A percentile compares a stretch with the other conserved stretches of the same genome.
phyloP scores from a whole-genome alignment of 2,888 invertebrate species.

The Andrena haemorrhoa region DNA sequence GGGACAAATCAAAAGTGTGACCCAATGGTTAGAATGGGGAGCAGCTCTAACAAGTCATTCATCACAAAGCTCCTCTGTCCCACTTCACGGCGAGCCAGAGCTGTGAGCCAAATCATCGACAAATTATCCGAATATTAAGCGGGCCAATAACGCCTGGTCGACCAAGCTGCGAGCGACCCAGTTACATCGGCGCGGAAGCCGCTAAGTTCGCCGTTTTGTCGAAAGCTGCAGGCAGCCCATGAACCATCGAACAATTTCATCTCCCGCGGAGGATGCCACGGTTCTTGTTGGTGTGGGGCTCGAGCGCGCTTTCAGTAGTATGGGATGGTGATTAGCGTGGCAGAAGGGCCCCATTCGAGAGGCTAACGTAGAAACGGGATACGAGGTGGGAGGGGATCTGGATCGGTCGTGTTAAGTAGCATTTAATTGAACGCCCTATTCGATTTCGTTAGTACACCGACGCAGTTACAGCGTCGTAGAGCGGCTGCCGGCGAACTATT shows the following conservation, averaged over 20 bases:
- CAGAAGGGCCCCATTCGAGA: conserved; percentile 50
- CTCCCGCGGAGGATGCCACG: conserved; percentile 61
- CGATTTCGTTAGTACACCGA: conserved; percentile 79
- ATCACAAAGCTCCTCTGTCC: not conserved
- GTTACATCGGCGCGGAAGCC: conserved; percentile 43
- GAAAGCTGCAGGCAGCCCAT: conserved; percentile 44
- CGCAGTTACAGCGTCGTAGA: conserved; percentile 74
- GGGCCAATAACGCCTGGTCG: conserved; percentile 43
- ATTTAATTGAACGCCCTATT: conserved; percentile 82
- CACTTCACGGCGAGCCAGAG: not conserved
- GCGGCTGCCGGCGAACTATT: conserved; percentile 71
- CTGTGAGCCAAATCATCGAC: conserved; percentile 42
- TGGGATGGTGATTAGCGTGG: conserved; percentile 74
- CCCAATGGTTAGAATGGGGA: not conserved
- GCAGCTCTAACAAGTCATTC: not conserved
- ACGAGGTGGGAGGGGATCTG: conserved; percentile 18
- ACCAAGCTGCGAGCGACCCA: conserved; percentile 43
- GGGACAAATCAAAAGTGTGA: not conserved
- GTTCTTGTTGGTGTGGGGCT: conserved; percentile 36
- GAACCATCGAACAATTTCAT: conserved; percentile 72
- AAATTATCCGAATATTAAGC: conserved; percentile 54
- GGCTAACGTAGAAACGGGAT: conserved; percentile 37
- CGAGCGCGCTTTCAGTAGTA: conserved; percentile 41
- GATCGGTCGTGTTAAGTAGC: conserved; percentile 77
- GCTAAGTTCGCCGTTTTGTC: conserved; percentile 58